Percentiles rank a stretch among this genome's conserved stretches.
Conservation (phyloP, 2,888 invertebrate genomes). For the Ophonus ardosiacus region DNA sequence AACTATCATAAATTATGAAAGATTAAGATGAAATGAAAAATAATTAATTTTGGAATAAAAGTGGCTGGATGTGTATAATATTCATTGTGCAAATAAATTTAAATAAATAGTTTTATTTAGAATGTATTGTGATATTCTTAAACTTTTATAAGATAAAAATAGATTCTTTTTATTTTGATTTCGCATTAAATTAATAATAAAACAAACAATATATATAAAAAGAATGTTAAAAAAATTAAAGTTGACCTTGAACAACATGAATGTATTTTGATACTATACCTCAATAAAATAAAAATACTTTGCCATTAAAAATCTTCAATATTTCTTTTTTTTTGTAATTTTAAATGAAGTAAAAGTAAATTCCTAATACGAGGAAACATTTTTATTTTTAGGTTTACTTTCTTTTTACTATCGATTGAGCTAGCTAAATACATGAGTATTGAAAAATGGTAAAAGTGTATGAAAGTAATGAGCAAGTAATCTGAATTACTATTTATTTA, state of each 20-base stretch:
- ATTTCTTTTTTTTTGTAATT: neutral
- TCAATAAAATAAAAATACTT: neutral
- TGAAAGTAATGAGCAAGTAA: conserved; percentile 4
- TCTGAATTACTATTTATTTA: conserved; percentile 13
- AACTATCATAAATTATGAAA: too few relatives aligned
- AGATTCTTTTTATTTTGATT: too few relatives aligned
- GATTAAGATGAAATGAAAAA: too few relatives aligned
- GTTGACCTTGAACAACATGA: neutral
- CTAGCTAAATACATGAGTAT: neutral
- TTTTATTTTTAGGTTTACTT: neutral
- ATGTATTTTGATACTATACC: neutral
- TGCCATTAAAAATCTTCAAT: neutral
- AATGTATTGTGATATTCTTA: too few relatives aligned
- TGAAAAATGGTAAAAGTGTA: neutral
- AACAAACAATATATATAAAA: too few relatives aligned
- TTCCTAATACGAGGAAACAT: neutral
- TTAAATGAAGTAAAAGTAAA: neutral
- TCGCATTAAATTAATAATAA: too few relatives aligned
- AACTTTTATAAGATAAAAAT: too few relatives aligned
- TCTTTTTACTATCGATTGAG: neutral
- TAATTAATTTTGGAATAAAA: too few relatives aligned
- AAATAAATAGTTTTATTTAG: too few relatives aligned
- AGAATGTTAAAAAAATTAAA: neutral
- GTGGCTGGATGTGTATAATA: too few relatives aligned
- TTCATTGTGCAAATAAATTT: too few relatives aligned